These are phyloP conservation scores for Rutilus rutilus DNA, from an alignment of 2,113 vertebrate genomes.

Conservation along the genomic window DNA sequence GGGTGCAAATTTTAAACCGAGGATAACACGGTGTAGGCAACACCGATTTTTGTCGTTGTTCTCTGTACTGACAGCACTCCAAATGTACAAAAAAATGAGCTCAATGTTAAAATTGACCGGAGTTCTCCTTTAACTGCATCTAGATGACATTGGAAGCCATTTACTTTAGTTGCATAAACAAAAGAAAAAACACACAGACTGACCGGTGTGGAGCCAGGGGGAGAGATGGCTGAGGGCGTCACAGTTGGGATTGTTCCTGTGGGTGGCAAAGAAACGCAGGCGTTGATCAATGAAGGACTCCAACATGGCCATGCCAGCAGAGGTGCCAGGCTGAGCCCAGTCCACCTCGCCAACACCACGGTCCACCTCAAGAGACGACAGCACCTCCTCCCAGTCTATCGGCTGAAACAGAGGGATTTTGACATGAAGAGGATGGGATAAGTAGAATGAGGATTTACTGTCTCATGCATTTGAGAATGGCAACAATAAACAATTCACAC, in stretches of 20 bases:
- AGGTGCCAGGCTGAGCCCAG: conserved; percentile 82
- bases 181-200: background rate
- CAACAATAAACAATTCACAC: background rate
- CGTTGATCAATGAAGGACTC: conserved; percentile 82
- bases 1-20: too few species aligned
- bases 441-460: background rate
- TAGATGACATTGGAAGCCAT: background rate
- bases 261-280: conserved; percentile 73
- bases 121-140: too few species aligned
- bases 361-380: conserved; percentile 81
- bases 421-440: background rate
- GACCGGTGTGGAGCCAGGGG: conserved; percentile 86
- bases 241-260: conserved; percentile 84
- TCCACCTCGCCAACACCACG: conserved; percentile 74
- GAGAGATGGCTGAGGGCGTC: conserved; percentile 85
- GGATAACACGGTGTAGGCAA: too few species aligned
- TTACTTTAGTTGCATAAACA: background rate
- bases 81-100: too few species aligned
- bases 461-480: background rate
- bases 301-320: conserved; percentile 76
- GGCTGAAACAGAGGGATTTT: conserved; percentile 65
- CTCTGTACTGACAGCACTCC: too few species aligned
- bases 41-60: too few species aligned
- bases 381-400: conserved; percentile 79
- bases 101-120: too few species aligned